A percentile compares a stretch with the other conserved stretches of the same genome.
phyloP scores from a whole-genome alignment of 1,140 invertebrate genomes.

The Heliconius melpomene region DNA sequence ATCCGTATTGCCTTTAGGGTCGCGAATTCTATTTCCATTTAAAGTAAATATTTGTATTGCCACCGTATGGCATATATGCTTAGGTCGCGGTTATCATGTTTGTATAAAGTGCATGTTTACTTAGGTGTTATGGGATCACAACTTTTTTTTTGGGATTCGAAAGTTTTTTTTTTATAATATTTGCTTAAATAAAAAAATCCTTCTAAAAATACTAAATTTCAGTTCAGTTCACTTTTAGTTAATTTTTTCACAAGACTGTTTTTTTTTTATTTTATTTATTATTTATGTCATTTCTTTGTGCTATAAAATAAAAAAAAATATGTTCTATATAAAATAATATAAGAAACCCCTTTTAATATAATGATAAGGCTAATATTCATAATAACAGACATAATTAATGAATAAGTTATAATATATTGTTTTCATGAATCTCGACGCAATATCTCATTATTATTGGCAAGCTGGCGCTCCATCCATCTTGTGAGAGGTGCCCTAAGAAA shows the following conservation, averaged over 20 bases:
- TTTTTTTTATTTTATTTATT: no score
- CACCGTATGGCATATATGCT: neutral
- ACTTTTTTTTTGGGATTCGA: neutral
- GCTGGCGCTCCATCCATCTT: conserved; percentile 35
- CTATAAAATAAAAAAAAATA: no score
- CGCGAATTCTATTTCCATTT: neutral
- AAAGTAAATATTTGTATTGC: conserved; percentile 1
- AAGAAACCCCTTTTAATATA: neutral
- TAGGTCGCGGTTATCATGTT: neutral
- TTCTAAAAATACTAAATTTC: no score
- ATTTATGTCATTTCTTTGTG: no score
- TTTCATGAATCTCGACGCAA: conserved; percentile 33
- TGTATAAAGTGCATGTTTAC: neutral
- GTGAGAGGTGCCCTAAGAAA: conserved; percentile 34
- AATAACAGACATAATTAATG: neutral
- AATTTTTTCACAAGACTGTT: no score
- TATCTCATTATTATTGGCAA: conserved; percentile 42
- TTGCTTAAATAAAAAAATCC: no score
- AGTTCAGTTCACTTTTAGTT: no score
- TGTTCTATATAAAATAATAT: neutral
- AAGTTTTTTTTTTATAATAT: neutral
- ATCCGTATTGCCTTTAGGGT: neutral
- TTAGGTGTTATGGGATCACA: neutral
- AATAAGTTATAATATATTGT: conserved; percentile 35
- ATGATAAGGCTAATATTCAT: neutral